A percentile compares a stretch with the other conserved stretches of the same genome.
Conservation (phyloP, 2,888 invertebrate species). For the Morpho deidamia region DNA sequence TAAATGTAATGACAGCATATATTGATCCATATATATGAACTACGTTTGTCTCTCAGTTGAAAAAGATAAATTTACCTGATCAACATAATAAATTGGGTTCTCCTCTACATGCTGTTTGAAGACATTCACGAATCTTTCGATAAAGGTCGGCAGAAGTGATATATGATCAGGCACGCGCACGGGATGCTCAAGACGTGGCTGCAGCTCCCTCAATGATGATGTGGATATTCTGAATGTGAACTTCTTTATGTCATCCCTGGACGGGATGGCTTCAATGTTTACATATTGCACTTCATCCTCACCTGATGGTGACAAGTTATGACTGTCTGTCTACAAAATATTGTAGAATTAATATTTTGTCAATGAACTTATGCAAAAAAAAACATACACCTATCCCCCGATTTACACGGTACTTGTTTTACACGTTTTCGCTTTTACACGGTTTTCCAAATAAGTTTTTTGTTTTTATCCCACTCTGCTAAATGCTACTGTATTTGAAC, state of each 20-base stretch:
- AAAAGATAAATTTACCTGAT: slow-evolving; percentile 58
- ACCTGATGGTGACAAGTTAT: slow-evolving; percentile 82
- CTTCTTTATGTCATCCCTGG: slow-evolving; percentile 73
- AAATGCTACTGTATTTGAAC: too few relatives aligned
- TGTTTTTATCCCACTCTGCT: too few relatives aligned
- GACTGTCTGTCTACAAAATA: slow-evolving; percentile 80
- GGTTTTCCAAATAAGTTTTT: too few relatives aligned
- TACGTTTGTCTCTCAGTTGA: too few relatives aligned
- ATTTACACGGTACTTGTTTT: too few relatives aligned
- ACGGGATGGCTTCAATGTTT: slow-evolving; percentile 86
- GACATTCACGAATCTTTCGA: slow-evolving; percentile 90
- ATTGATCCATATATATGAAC: too few relatives aligned
- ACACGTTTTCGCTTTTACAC: too few relatives aligned
- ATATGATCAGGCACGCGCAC: slow-evolving; percentile 58
- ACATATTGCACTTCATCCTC: slow-evolving; percentile 87
- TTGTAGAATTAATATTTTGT: not conserved
- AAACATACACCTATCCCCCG: too few relatives aligned
- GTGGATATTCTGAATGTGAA: slow-evolving; percentile 88
- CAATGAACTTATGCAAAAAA: not conserved
- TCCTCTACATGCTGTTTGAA: slow-evolving; percentile 86
- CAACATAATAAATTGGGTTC: slow-evolving; percentile 81
- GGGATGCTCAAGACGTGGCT: slow-evolving; percentile 45
- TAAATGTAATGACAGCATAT: too few relatives aligned
- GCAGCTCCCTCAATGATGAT: slow-evolving; percentile 86
- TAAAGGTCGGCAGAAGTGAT: slow-evolving; percentile 82